Evolutionary conservation across 2,888 invertebrate species (phyloP).

Genomic region (Sminthurides aquaticus): DNA sequence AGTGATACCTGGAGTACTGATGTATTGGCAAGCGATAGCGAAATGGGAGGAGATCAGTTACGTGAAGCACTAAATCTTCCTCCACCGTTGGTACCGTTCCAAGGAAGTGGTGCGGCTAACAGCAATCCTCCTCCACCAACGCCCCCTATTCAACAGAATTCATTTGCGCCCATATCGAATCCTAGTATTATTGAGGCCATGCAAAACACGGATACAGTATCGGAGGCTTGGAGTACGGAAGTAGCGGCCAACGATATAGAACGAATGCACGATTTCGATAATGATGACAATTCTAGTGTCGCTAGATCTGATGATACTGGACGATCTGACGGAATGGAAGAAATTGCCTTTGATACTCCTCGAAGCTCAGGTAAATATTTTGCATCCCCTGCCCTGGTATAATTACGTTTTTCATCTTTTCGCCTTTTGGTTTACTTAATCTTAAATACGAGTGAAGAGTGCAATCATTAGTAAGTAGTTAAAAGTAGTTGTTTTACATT

Average conservation of each 20-base stretch:
- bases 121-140: slow-evolving; percentile 10
- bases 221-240: slow-evolving; percentile 97
- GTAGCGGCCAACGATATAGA: slow-evolving; percentile 89
- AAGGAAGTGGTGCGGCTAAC: slow-evolving; percentile 3
- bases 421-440: background rate
- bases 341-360: slow-evolving; percentile 37
- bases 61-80: slow-evolving; percentile 20
- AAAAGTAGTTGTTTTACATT: too few relatives aligned
- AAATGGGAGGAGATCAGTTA: slow-evolving; percentile 52
- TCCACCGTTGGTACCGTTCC: slow-evolving; percentile 16
- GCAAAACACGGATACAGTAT: slow-evolving; percentile 66
- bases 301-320: slow-evolving; percentile 69
- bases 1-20: slow-evolving; percentile 99
- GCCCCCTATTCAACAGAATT: slow-evolving; percentile 2
- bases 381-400: too few relatives aligned
- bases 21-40: slow-evolving; percentile 92
- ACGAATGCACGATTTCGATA: slow-evolving; percentile 76
- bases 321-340: slow-evolving; percentile 50
- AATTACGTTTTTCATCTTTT: background rate
- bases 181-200: slow-evolving; percentile 13
- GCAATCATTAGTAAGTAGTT: background rate
- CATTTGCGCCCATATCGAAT: slow-evolving; percentile 1
- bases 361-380: slow-evolving; percentile 31
- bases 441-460: background rate
- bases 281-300: slow-evolving; percentile 59